Conservation (phyloP, 2,888 invertebrate genomes). For the Polymixis flavicincta region DNA sequence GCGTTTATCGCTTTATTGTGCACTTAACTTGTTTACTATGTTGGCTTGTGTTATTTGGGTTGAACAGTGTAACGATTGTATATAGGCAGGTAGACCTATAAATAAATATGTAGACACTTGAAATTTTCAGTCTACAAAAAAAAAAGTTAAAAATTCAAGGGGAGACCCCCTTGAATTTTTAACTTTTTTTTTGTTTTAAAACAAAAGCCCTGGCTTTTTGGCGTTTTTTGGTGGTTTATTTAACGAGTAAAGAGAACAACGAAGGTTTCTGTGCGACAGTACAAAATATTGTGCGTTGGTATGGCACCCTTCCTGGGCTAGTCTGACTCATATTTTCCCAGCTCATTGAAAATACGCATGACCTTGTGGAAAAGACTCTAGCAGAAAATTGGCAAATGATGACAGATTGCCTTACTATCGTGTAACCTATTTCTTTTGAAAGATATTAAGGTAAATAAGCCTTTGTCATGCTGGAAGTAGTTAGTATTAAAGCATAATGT, state of each 20-base stretch:
- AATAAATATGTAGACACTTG: not conserved
- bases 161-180: no score
- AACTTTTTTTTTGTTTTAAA: no score
- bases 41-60: no score
- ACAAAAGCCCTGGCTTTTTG: not conserved
- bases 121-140: not conserved
- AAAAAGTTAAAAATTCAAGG: not conserved
- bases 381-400: not conserved
- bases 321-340: conserved; percentile 1
- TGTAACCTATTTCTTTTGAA: conserved; percentile 12
- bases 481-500: not conserved
- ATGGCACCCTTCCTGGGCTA: not conserved
- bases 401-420: not conserved
- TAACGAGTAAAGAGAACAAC: no score
- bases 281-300: not conserved
- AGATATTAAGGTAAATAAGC: conserved; percentile 12
- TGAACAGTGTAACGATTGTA: no score
- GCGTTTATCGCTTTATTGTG: no score
- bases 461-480: conserved; percentile 1
- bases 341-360: conserved; percentile 6
- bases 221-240: no score
- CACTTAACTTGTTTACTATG: no score
- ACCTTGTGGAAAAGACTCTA: conserved; percentile 4
- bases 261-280: no score
- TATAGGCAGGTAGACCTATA: no score